Evolutionary conservation across 2,797 vertebrate species (phyloP).

Genomic region (Myioborus melanocephalus): DNA sequence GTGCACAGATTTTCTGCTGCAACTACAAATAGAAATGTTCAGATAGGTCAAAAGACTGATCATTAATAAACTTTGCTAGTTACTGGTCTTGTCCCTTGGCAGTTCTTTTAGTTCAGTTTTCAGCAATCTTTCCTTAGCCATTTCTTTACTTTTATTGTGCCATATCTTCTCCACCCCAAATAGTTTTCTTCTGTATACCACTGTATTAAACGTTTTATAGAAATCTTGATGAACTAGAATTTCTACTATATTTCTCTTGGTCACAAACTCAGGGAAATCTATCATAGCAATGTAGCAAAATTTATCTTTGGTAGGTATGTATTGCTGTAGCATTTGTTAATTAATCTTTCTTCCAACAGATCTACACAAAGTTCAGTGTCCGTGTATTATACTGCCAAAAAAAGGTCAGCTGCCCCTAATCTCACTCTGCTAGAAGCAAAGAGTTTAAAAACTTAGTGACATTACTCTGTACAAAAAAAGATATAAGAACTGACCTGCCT

Average conservation of each 20-base stretch:
- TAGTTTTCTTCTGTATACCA: neutral
- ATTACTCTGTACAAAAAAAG: neutral
- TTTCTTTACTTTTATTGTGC: neutral
- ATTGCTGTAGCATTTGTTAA: neutral
- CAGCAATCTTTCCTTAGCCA: neutral
- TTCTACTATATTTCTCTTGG: neutral
- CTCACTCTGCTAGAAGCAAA: neutral
- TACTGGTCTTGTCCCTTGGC: neutral
- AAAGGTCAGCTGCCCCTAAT: neutral
- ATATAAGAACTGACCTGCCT: neutral
- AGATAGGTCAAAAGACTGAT: neutral
- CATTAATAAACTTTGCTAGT: neutral
- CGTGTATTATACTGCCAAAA: neutral
- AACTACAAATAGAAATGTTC: neutral
- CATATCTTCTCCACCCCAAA: neutral
- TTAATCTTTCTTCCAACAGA: slow-evolving; percentile 13
- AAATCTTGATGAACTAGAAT: neutral
- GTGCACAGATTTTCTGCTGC: neutral
- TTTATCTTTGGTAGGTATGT: neutral
- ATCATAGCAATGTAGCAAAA: neutral
- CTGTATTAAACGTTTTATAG: neutral
- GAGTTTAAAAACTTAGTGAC: neutral
- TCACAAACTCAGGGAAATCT: neutral
- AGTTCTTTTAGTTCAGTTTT: neutral
- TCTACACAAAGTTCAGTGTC: neutral